A percentile compares a stretch with the other conserved stretches of the same genome.
Evolutionary conservation across 1,140 invertebrate genomes (phyloP).

Genomic region (Zelostemma sp.): DNA sequence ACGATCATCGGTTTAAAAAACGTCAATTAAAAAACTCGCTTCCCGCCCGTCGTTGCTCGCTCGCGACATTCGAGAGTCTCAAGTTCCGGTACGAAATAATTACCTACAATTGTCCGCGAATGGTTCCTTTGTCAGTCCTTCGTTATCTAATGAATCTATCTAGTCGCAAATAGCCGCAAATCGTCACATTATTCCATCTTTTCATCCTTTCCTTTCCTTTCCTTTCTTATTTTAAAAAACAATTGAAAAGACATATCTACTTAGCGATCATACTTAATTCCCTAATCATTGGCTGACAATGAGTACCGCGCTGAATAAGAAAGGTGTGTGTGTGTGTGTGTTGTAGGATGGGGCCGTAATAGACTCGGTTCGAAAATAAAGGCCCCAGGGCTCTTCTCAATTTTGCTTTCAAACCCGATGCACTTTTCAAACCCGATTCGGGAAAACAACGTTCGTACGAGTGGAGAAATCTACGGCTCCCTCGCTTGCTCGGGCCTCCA

Average conservation of each 20-base stretch:
- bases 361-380: constrained; percentile 62
- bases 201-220: constrained; percentile 15
- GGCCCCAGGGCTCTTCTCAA: constrained; percentile 62
- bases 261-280: constrained; percentile 41
- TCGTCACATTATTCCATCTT: constrained; percentile 29
- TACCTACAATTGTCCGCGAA: background rate
- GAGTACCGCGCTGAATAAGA: constrained; percentile 45
- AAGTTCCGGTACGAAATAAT: background rate
- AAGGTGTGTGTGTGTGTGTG: no score
- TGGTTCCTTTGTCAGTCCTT: constrained; percentile 12
- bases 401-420: constrained; percentile 32
- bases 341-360: constrained; percentile 56
- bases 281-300: constrained; percentile 45
- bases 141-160: constrained; percentile 24
- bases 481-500: no score
- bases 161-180: constrained; percentile 36
- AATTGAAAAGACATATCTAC: constrained; percentile 39
- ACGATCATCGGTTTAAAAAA: constrained; percentile 1
- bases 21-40: background rate
- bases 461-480: no score
- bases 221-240: constrained; percentile 18
- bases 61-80: background rate
- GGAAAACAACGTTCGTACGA: no score
- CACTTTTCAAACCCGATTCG: no score
- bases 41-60: background rate